A percentile compares a stretch with the other conserved stretches of the same genome.
phyloP scores from a whole-genome alignment of 2,888 invertebrate genomes.

The Odontothrips loti region DNA sequence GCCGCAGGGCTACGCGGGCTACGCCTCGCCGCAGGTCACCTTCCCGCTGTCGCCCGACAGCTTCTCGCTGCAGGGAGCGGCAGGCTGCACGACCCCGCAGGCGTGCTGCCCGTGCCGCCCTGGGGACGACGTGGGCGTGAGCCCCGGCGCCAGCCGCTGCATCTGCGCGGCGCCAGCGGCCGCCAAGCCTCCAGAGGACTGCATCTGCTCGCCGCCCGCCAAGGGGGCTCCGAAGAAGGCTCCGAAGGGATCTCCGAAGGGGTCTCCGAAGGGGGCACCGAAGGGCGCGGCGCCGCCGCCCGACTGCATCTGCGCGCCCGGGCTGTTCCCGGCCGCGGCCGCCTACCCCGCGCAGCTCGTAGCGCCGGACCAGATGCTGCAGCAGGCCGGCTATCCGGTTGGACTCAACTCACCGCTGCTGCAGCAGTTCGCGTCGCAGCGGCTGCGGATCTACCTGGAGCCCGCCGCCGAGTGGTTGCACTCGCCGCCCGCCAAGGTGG shows the following conservation, averaged over 20 bases:
- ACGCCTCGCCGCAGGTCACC: neutral
- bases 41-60: neutral
- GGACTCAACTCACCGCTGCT: neutral
- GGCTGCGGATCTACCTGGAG: neutral
- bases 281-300: neutral
- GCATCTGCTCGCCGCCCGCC: neutral
- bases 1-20: neutral
- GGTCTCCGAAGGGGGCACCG: too few relatives aligned
- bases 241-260: too few relatives aligned
- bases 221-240: too few relatives aligned
- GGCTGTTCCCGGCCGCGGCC: neutral
- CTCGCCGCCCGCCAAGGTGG: constrained; percentile 21
- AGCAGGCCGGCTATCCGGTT: neutral
- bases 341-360: neutral
- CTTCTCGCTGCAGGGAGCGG: neutral
- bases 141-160: neutral
- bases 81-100: neutral
- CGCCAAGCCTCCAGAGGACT: neutral
- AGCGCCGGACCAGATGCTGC: neutral
- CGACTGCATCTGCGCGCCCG: neutral
- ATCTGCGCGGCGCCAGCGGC: neutral
- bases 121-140: neutral
- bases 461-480: neutral
- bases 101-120: neutral
- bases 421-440: constrained; percentile 4